Conservation (phyloP, 2,797 vertebrate species). For the Nannoperca australis region DNA sequence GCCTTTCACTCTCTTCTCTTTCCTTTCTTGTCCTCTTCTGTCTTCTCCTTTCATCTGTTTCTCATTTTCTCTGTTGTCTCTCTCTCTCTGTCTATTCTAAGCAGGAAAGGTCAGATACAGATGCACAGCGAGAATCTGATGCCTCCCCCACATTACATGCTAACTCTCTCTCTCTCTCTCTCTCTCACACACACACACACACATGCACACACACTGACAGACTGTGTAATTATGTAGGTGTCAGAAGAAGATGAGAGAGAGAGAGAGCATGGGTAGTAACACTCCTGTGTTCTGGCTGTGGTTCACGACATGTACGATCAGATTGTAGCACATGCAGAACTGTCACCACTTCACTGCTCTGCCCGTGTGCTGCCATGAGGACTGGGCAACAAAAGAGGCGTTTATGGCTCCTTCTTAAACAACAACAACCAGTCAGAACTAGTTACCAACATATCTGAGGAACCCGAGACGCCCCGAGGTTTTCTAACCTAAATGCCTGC, state of each 20-base stretch:
- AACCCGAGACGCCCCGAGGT: neutral
- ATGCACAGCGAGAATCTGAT: slow-evolving; percentile 75
- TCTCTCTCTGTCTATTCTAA: slow-evolving; percentile 70
- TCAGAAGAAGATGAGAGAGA: slow-evolving; percentile 64
- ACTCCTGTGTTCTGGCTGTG: slow-evolving; percentile 42
- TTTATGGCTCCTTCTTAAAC: neutral
- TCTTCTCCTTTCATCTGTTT: slow-evolving; percentile 22
- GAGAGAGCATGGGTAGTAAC: slow-evolving; percentile 48
- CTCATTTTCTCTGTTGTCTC: slow-evolving; percentile 40
- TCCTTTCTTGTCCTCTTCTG: neutral
- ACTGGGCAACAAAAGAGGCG: no score
- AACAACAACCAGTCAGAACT: neutral
- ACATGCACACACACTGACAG: slow-evolving; percentile 49
- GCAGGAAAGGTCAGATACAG: slow-evolving; percentile 82
- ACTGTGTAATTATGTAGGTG: slow-evolving; percentile 78
- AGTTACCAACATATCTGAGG: no score
- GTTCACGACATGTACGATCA: slow-evolving; percentile 65
- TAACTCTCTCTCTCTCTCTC: slow-evolving; percentile 16
- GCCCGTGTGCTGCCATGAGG: neutral
- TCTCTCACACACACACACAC: slow-evolving; percentile 26
- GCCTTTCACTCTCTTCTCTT: neutral
- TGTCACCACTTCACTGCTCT: slow-evolving; percentile 3
- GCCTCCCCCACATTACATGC: slow-evolving; percentile 75
- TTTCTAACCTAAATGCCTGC: neutral
- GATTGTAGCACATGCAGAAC: slow-evolving; percentile 41